These are phyloP conservation scores for Catagonus wagneri DNA, from an alignment of 2,113 vertebrate genomes.

Conservation along the genomic window DNA sequence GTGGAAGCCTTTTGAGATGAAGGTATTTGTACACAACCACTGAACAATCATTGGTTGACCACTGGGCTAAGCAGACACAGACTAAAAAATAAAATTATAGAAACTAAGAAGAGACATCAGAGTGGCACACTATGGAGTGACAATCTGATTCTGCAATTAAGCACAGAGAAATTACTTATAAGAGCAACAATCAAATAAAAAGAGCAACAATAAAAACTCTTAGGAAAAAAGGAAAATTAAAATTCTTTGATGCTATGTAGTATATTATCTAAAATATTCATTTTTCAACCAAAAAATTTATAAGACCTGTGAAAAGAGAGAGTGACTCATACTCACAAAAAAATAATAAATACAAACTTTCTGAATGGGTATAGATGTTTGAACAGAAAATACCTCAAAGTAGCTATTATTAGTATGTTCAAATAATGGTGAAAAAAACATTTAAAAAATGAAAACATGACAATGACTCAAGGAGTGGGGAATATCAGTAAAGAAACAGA, in stretches of 20 bases:
- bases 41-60: background rate
- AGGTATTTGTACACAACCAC: background rate
- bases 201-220: background rate
- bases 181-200: background rate
- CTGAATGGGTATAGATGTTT: background rate
- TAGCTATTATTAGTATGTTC: background rate
- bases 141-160: background rate
- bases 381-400: background rate
- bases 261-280: background rate
- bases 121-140: background rate
- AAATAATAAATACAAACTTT: background rate
- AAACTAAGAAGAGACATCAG: background rate
- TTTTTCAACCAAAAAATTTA: background rate
- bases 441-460: background rate
- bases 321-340: background rate
- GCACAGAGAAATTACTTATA: background rate
- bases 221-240: background rate
- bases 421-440: background rate
- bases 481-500: background rate
- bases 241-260: background rate
- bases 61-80: background rate
- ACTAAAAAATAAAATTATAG: conserved; percentile 9
- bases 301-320: background rate
- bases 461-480: too few species aligned
- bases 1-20: background rate